These are phyloP conservation scores for Brachionus angularis DNA, from an alignment of 1,140 invertebrate species.

Conservation along the genomic window DNA sequence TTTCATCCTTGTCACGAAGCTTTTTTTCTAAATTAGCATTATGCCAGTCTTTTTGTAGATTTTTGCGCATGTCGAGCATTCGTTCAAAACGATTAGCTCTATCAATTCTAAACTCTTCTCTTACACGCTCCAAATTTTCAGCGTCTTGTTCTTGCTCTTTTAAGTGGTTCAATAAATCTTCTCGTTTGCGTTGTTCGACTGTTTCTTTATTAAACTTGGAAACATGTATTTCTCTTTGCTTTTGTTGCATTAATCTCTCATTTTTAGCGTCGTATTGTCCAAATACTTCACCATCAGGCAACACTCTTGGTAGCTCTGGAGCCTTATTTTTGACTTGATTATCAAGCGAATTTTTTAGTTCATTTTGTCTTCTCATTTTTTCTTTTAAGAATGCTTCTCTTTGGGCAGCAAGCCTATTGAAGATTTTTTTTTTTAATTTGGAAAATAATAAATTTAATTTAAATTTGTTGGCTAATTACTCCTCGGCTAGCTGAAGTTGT, in stretches of 20 bases:
- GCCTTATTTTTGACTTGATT: conserved; percentile 50
- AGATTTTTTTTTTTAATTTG: not conserved
- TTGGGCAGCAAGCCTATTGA: conserved; percentile 54
- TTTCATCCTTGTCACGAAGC: conserved; percentile 51
- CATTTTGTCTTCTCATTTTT: conserved; percentile 5
- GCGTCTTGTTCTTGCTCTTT: conserved; percentile 55
- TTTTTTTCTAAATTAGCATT: conserved; percentile 49
- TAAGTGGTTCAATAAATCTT: conserved; percentile 52
- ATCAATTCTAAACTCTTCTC: conserved; percentile 54
- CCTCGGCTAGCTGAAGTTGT: conserved; percentile 28
- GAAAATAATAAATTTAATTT: not conserved
- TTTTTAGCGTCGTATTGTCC: conserved; percentile 57
- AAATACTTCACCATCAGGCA: conserved; percentile 53
- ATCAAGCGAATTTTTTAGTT: conserved; percentile 22
- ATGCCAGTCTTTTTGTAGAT: conserved; percentile 54
- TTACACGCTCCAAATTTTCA: conserved; percentile 50
- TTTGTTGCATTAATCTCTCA: conserved; percentile 53
- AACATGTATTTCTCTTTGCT: conserved; percentile 49
- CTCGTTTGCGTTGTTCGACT: conserved; percentile 54
- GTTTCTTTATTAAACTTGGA: conserved; percentile 53
- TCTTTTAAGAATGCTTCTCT: conserved; percentile 47
- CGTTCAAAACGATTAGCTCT: conserved; percentile 50
- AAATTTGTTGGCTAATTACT: not conserved
- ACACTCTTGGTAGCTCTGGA: conserved; percentile 51
- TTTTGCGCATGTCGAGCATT: conserved; percentile 48